phyloP scores from a whole-genome alignment of 2,797 vertebrate species.

The Salmo trutta region DNA sequence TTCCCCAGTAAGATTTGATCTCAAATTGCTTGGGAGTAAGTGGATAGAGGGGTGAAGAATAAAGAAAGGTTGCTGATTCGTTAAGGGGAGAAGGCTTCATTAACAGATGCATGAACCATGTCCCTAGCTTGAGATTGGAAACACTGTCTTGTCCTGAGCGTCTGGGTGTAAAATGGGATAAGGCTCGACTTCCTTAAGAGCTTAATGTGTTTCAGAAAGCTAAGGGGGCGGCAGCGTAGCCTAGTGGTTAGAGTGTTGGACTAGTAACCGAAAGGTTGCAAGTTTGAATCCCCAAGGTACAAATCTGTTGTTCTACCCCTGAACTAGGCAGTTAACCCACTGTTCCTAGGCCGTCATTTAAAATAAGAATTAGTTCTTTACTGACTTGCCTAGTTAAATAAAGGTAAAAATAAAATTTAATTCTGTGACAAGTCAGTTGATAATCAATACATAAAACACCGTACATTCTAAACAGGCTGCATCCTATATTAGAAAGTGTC shows the following conservation, averaged over 20 bases:
- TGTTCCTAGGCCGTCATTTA: too few species aligned
- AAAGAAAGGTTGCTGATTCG: background rate
- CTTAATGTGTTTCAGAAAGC: slow-evolving; percentile 13
- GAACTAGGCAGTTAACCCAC: too few species aligned
- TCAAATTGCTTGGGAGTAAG: background rate
- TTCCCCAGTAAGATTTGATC: background rate
- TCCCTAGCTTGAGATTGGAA: slow-evolving; percentile 8
- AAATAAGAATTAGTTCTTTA: too few species aligned
- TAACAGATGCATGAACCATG: background rate
- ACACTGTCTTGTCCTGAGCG: background rate
- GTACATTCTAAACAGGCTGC: background rate
- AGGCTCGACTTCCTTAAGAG: slow-evolving; percentile 7
- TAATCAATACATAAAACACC: background rate
- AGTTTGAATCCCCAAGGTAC: too few species aligned
- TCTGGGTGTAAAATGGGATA: slow-evolving; percentile 35
- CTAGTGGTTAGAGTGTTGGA: too few species aligned
- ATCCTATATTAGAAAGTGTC: background rate
- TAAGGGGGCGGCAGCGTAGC: background rate
- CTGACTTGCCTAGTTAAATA: too few species aligned
- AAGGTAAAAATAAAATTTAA: too few species aligned
- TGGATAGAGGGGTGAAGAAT: background rate
- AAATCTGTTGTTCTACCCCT: too few species aligned
- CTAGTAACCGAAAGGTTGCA: too few species aligned
- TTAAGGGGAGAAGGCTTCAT: background rate
- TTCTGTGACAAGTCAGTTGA: too few species aligned